These are phyloP conservation scores for Drosophila infuscata DNA, from an alignment of 2,888 invertebrate species.

Conservation along the genomic window DNA sequence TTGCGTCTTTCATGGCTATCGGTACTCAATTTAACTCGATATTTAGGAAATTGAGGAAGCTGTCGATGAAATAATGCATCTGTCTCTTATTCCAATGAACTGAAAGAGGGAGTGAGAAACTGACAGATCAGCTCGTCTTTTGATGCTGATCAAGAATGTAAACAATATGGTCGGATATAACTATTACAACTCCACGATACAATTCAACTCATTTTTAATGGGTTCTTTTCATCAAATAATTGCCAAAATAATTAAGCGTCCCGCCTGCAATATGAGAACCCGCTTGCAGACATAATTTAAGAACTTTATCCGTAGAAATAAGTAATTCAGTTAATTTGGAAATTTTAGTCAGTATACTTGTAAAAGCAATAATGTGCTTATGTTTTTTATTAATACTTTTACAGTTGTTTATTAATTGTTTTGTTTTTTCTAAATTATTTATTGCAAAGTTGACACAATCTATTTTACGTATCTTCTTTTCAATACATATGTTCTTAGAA, in stretches of 20 bases:
- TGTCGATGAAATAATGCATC: background rate
- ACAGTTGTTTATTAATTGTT: conserved; percentile 20
- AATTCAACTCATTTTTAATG: background rate
- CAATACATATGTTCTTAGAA: conserved; percentile 25
- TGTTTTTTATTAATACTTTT: conserved; percentile 17
- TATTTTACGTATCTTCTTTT: conserved; percentile 17
- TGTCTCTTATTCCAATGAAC: background rate
- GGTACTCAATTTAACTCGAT: background rate
- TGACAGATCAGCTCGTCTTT: background rate
- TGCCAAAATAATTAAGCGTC: background rate
- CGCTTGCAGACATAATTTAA: background rate
- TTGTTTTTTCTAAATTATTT: conserved; percentile 18
- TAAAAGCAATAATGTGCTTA: background rate
- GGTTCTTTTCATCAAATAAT: background rate
- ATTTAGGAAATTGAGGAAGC: background rate
- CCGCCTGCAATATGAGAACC: background rate
- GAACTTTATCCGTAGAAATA: background rate
- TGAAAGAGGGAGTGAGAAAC: background rate
- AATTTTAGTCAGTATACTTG: background rate
- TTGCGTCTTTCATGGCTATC: background rate
- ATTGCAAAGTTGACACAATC: conserved; percentile 21
- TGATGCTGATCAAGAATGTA: background rate
- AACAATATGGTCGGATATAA: background rate
- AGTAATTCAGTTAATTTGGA: background rate
- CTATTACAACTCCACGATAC: background rate